Base-by-base conservation (phyloP, 2,113 vertebrate genomes). In the Speoplatyrhinus poulsoni region DNA sequence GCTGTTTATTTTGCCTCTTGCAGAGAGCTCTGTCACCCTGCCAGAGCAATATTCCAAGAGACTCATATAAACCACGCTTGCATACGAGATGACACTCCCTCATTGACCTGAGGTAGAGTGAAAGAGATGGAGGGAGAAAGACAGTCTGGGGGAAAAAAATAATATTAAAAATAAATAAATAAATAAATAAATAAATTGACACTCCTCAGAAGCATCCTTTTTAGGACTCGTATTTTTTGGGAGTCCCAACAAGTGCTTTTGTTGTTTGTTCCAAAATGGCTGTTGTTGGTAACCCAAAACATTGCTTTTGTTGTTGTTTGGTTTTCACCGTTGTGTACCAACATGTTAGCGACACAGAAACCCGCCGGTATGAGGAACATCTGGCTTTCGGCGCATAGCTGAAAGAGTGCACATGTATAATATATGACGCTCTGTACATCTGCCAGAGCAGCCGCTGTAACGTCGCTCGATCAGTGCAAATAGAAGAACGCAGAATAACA, bases 381-480 rank as follows among this genome's bases (percentile, higher is more conserved):
- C 91, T 93, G 91, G 89, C 89, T 91, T 91, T 90, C 87, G 87
- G 87, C 90, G 89, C 89, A 90, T 86, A 90, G 82, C 88, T 91
- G 87, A 92, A 89, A 83, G 82, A 87, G 75, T 72, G 49, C 77
- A 79, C 81, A 90, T 93, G 79, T 89, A 92, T 92, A 87, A 93
- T 92, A 92, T 80, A 93, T 93, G 90, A 89, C 53, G 75, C 75
- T 86, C 85, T 91, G 86, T 89, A 85, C 85, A 87, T 89, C 86
- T 92, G 92, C 87, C 91, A 91, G 87, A 88, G 72, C 80, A 62
- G 55, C 80, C 62, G 76, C 67, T 82, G 79, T 85, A 63, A 74
- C 62, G 75, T 79, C 83, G 76, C 81, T 84, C 87, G 85, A 75
- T 82, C 85, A 84, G 85, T 70, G 82, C 88, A 84, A 87, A 85